Evolutionary conservation across 1,140 invertebrate genomes (phyloP).

Genomic region (Belonocnema kinseyi): DNA sequence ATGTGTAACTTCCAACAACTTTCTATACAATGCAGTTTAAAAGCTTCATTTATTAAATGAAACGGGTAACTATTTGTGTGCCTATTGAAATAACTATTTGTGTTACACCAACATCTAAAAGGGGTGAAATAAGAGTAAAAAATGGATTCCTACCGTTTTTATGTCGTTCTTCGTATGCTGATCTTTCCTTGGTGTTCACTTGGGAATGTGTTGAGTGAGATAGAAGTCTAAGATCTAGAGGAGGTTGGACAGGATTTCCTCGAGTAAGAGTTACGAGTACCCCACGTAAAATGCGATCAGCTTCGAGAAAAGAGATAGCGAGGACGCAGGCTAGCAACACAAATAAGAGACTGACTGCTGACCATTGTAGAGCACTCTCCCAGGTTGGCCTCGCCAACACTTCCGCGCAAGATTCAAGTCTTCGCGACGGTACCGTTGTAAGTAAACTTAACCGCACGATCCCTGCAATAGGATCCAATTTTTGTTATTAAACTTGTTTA

Average conservation of each 20-base stretch:
- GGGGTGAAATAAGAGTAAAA: too few species aligned
- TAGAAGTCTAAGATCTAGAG: conserved; percentile 78
- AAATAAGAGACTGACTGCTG: conserved; percentile 79
- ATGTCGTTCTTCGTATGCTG: conserved; percentile 48
- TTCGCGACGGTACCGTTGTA: conserved; percentile 87
- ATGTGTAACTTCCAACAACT: too few species aligned
- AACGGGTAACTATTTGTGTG: too few species aligned
- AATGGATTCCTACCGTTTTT: neutral
- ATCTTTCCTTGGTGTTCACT: conserved; percentile 45
- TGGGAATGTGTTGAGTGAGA: conserved; percentile 54
- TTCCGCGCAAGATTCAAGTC: conserved; percentile 84
- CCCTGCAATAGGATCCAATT: conserved; percentile 44
- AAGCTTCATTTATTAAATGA: too few species aligned
- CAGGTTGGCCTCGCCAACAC: conserved; percentile 86
- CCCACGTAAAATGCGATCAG: conserved; percentile 82
- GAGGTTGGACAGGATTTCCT: conserved; percentile 75
- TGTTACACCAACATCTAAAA: too few species aligned
- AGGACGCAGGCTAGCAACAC: conserved; percentile 79
- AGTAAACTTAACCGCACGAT: conserved; percentile 78
- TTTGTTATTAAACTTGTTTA: too few species aligned
- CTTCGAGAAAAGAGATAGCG: conserved; percentile 84
- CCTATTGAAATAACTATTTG: too few species aligned
- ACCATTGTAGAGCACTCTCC: conserved; percentile 86
- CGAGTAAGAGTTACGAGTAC: conserved; percentile 73
- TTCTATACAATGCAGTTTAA: too few species aligned